Conservation (phyloP, 1,140 invertebrate species). For the Brachionus calyciflorus region DNA sequence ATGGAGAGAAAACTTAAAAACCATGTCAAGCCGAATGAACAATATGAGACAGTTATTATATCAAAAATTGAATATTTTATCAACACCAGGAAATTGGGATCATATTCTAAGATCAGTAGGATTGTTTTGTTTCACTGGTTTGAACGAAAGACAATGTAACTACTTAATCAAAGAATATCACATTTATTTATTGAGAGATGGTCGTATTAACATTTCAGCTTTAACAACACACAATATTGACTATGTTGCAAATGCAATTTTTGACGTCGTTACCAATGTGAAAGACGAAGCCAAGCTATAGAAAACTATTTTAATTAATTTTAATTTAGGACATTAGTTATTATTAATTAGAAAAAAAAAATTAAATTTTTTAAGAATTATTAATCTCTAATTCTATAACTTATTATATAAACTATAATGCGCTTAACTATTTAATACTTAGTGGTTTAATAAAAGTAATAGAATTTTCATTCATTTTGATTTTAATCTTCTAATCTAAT, state of each 20-base stretch:
- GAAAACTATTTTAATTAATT: no score
- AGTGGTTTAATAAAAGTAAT: no score
- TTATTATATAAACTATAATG: no score
- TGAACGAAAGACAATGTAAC: constrained; percentile 71
- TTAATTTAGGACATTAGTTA: no score
- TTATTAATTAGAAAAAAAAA: no score
- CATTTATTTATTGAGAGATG: constrained; percentile 82
- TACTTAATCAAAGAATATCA: constrained; percentile 45
- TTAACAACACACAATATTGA: constrained; percentile 81
- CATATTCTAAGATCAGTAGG: constrained; percentile 93
- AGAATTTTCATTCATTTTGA: no score
- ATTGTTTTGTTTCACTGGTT: constrained; percentile 98
- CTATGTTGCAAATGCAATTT: constrained; percentile 71
- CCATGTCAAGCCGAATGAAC: constrained; percentile 85
- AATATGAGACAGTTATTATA: constrained; percentile 78
- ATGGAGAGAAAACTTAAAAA: constrained; percentile 79
- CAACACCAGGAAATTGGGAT: constrained; percentile 87
- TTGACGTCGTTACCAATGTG: constrained; percentile 13
- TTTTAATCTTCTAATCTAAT: no score
- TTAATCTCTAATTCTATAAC: no score
- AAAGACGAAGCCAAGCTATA: constrained; percentile 40
- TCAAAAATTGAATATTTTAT: constrained; percentile 70
- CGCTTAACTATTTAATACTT: no score
- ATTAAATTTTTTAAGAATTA: no score
- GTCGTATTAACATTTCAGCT: constrained; percentile 91